Base-by-base conservation (phyloP, 1,140 invertebrate species). In the Leptopilina clavipes region DNA sequence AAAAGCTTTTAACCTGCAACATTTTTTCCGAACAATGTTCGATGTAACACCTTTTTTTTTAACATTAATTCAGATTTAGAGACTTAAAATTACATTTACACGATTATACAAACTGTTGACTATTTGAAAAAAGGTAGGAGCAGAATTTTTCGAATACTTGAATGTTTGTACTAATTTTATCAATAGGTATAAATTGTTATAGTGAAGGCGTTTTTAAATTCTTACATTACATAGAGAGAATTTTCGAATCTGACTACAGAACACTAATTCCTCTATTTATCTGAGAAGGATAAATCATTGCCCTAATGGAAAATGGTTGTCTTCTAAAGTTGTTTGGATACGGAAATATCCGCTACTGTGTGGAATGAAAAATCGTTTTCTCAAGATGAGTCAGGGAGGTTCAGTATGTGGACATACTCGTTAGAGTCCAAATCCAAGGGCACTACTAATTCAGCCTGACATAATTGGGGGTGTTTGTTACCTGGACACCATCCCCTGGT, bases 391-490 rank as follows among this genome's bases (percentile, higher is more conserved):
- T 71, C 75, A 59, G 56, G 56, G 56, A 59, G 25, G 45, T 48
- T 31, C 8, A 40, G 37, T 40, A 40, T 43, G 70, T 70, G 54
- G 75, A 75, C 74, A 75, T 70, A 82, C 85, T 84, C 86, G 85
- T 88, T 86, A 87, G 83, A 52, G 77, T 81, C 81, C 79, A 77
- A 88, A 88, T 85, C 83, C 72, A 48, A 73, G 22, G 78, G 86
- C 86, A 82, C 85, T 85, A 89, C 89, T 90, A 89, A 90, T 90
- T 90, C 86, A 88, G 84, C 82, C 84, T 83, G 86, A 90, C 89
- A 88, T 89, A 90, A 90, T 89, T 90, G 84, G 86, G 87, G 88
- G 84, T 88, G 87, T 88, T 89, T 86, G 88, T 90, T 89, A 89
- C 85, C 87, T 89, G 86, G 78, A 86, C 87, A 86, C 85, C 84